Base-by-base conservation (phyloP, 2,113 vertebrate genomes). In the Lethenteron camtschaticum region DNA sequence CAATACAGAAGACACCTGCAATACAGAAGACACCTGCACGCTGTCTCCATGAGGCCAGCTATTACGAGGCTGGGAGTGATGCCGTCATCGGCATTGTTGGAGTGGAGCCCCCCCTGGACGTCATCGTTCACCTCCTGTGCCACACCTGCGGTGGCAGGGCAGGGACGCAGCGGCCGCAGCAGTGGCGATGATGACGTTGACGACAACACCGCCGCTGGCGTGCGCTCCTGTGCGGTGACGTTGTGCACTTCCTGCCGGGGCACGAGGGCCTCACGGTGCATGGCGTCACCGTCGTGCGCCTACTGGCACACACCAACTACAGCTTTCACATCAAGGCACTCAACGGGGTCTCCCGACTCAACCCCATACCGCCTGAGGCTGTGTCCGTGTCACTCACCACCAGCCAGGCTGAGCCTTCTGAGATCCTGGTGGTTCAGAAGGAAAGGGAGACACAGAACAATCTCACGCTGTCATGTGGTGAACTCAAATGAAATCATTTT, bases 261-360 rank as follows among this genome's bases (percentile, higher is more conserved):
- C 87, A 90, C 77, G 86, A 85, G 4, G 83, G 85, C 72, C 80
- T 99, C 74, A 86, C 81, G 73, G 81, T 81, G 55, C 90, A 86
- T 59, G 83, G 82, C 56, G 88, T 99, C 74, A 95, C 90, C 73
- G 90, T 96, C 78, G 92, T 88, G 0, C 88, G 96, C 77, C 86
- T 99, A 73, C 83, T 95, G 75, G 94, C 94, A 4, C 94, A 99
- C 77, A 96, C 91, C 55, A 99, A 96, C 80, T 99, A 99, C 79
- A 96, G 89, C 20, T 99, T 99, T 69, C 88, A 96, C 76, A 87
- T 99, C 76, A 91, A 89, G 88, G 89, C 94, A 0, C 83, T 95
- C 72, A 99, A 99, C 20, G 90, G 94, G 14, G 91, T 99, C 55
- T 95, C 91, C 74, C 85, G 80, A 71, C 87, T 89, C 68, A 92